These are phyloP conservation scores for Drosophila kohkoa DNA, from an alignment of 1,140 invertebrate species.

Conservation along the genomic window DNA sequence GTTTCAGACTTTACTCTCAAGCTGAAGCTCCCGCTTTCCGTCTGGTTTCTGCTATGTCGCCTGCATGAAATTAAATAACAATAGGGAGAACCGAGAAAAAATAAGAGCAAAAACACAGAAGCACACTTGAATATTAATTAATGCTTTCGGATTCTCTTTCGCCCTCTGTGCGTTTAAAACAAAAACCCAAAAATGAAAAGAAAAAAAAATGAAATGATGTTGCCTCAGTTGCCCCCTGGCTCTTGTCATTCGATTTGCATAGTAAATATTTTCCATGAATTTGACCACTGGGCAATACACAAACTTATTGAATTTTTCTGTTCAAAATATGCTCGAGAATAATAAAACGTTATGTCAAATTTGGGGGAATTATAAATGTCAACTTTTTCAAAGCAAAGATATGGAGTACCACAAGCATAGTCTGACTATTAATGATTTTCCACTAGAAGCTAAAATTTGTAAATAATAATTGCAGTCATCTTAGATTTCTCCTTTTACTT, in stretches of 20 bases:
- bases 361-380: background rate
- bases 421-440: too few relatives aligned
- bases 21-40: background rate
- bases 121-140: conserved; percentile 59
- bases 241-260: conserved; percentile 76
- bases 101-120: conserved; percentile 24
- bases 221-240: conserved; percentile 53
- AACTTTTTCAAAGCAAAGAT: background rate
- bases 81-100: conserved; percentile 7
- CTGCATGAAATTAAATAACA: conserved; percentile 70
- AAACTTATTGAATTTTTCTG: conserved; percentile 59
- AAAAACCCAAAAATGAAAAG: conserved; percentile 12
- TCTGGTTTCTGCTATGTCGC: conserved; percentile 19
- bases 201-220: background rate
- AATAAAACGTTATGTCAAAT: conserved; percentile 11
- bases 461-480: too few relatives aligned
- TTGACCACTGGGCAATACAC: conserved; percentile 50
- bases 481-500: too few relatives aligned
- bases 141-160: conserved; percentile 38
- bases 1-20: conserved; percentile 14
- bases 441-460: too few relatives aligned
- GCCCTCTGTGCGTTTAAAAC: conserved; percentile 17
- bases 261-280: conserved; percentile 60
- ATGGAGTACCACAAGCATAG: too few relatives aligned
- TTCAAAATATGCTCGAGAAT: conserved; percentile 6